Percentiles rank a stretch among this genome's conserved stretches.
These are phyloP conservation scores for Linnaemya tessellans DNA, from an alignment of 2,888 invertebrate genomes.

Conservation along the genomic window DNA sequence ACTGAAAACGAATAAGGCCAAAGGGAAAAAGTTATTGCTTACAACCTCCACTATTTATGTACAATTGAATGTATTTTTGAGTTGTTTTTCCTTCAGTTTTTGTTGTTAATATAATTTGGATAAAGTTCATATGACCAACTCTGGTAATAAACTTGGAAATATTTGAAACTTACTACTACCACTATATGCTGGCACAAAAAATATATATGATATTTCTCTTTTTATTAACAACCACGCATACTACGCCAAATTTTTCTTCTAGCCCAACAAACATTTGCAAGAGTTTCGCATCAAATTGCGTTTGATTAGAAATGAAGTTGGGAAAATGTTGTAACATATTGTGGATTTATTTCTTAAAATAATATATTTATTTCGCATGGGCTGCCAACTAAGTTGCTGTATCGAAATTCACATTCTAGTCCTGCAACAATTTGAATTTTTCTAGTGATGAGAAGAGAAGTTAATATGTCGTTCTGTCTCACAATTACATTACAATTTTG, in stretches of 20 bases:
- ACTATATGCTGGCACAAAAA: conserved; percentile 21
- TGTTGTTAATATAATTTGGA: conserved; percentile 30
- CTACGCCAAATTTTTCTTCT: not conserved
- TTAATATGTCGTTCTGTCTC: too few relatives aligned
- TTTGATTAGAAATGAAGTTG: too few relatives aligned
- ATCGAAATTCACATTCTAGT: too few relatives aligned
- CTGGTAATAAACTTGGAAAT: conserved; percentile 63
- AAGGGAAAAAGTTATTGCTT: conserved; percentile 38
- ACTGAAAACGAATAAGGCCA: conserved; percentile 15
- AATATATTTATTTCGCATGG: too few relatives aligned
- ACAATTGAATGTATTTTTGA: not conserved
- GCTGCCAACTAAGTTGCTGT: too few relatives aligned
- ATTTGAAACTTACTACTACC: conserved; percentile 55
- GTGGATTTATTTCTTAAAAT: too few relatives aligned
- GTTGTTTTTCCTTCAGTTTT: conserved; percentile 40
- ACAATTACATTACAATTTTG: too few relatives aligned
- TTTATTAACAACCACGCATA: conserved; percentile 17
- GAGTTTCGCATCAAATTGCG: not conserved
- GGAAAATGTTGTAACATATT: too few relatives aligned
- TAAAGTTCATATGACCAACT: conserved; percentile 65
- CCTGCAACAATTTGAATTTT: too few relatives aligned
- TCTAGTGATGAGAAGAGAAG: too few relatives aligned
- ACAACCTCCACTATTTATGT: conserved; percentile 13
- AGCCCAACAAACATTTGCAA: not conserved
- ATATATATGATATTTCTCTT: not conserved